Evolutionary conservation across 2,888 invertebrate species (phyloP), one percentile per base, ranked within the genome.

Genomic region (Leptura quadrifasciata): DNA sequence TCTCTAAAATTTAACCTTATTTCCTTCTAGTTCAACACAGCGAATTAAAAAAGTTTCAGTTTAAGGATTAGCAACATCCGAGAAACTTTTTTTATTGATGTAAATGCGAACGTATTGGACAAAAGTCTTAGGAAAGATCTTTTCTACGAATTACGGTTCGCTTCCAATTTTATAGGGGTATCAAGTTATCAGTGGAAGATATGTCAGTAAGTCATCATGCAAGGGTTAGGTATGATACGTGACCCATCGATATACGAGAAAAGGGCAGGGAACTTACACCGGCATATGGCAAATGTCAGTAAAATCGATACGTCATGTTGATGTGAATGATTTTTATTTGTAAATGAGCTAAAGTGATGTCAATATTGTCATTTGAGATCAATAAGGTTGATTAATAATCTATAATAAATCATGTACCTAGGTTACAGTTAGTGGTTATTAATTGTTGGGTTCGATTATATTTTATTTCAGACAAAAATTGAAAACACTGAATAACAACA

Each of bases 191-290:
- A 55, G 20, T 69, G 69, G 57, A 54, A 69, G 31, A 69, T 57
- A 69, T 31, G 69, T 54, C 57, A 69, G 69, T 57, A 69, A 69
- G 69, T 69, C 69, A 69, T 69, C 57, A 57, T 27, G 57, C 58
- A 57, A 57, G 69, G 69, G 18, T 27, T 57, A 57, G 67, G 6
- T 69, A 69, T 27, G 57, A 57, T 69, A 69, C 21, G 55, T 58
- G 69, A 69, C 20, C 60, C 60, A 60, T 27, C 60, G 9, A 27
- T 27, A 57, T 47, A 57, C 21, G 24, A 57, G 1, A 57, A 20
- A 57, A 57, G 20, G 21, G 24, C 10, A 57, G 15, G 20, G 21
- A 21, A 57, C 15, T 21, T 57, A 20, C 57, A n/a, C 47, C 3
- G 47, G 15, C 15, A 15, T 47, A 47, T 47, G 47, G 47, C 5